These are phyloP conservation scores for Rhyacophila brunnea DNA, from an alignment of 1,140 invertebrate species.

Conservation along the genomic window DNA sequence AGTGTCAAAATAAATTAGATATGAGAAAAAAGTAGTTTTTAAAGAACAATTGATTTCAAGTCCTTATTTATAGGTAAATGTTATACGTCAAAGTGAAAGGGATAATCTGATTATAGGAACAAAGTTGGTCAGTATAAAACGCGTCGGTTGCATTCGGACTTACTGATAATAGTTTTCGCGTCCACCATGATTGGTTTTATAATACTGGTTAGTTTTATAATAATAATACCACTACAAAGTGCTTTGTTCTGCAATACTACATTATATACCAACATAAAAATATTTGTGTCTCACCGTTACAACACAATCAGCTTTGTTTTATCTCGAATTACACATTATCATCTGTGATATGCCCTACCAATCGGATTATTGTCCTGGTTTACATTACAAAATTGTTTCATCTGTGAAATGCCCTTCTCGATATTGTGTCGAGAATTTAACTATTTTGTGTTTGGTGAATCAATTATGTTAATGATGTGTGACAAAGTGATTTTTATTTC, in stretches of 20 bases:
- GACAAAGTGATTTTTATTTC: no score
- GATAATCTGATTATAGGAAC: constrained; percentile 35
- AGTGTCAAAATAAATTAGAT: no score
- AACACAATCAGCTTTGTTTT: neutral
- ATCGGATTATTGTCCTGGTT: no score
- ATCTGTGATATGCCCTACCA: no score
- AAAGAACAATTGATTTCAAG: constrained; percentile 1
- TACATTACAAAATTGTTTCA: no score
- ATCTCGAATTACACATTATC: no score
- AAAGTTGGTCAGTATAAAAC: constrained; percentile 36
- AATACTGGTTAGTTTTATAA: constrained; percentile 31
- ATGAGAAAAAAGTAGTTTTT: no score
- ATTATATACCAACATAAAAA: neutral
- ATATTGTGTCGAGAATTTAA: no score
- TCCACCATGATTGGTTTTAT: constrained; percentile 36
- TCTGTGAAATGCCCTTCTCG: no score
- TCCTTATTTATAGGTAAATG: constrained; percentile 26
- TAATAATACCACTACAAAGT: neutral
- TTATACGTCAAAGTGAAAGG: constrained; percentile 35
- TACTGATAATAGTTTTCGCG: constrained; percentile 35
- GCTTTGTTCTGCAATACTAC: neutral
- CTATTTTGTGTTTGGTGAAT: no score
- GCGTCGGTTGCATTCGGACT: constrained; percentile 18
- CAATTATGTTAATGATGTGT: no score
- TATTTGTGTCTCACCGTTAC: no score